Percentiles rank a stretch among this genome's conserved stretches.
phyloP scores from a whole-genome alignment of 2,113 vertebrate species.

The Myxocyprinus asiaticus region DNA sequence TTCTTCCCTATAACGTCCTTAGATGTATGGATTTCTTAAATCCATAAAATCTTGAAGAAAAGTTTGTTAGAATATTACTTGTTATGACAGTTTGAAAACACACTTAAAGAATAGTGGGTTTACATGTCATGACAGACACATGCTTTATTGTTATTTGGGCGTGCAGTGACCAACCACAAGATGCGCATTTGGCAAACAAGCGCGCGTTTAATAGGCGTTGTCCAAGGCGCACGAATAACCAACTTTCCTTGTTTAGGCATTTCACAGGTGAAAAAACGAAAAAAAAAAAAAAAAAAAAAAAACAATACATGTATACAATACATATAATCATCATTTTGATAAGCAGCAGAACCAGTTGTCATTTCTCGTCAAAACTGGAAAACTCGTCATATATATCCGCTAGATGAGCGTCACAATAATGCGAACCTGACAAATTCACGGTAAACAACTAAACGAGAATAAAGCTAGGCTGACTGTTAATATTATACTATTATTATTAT shows the following conservation, averaged over 20 bases:
- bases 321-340: constrained; percentile 28
- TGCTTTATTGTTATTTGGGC: constrained; percentile 54
- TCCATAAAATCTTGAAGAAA: constrained; percentile 32
- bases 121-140: constrained; percentile 57
- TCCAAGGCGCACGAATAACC: constrained; percentile 11
- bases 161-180: constrained; percentile 50
- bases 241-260: constrained; percentile 6
- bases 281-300: too few species aligned
- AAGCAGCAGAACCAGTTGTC: constrained; percentile 3
- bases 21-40: too few species aligned
- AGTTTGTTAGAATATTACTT: constrained; percentile 52
- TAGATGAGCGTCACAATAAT: too few species aligned
- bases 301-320: not conserved
- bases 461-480: too few species aligned
- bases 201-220: constrained; percentile 20
- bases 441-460: too few species aligned
- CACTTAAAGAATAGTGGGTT: constrained; percentile 54
- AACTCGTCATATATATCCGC: not conserved
- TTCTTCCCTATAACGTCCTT: too few species aligned
- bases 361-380: not conserved
- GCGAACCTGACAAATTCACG: too few species aligned
- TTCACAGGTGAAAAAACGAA: constrained; percentile 28
- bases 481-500: too few species aligned
- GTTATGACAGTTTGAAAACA: constrained; percentile 55
- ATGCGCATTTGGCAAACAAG: constrained; percentile 43